Base-by-base conservation (phyloP, 2,797 vertebrate genomes). In the Masticophis lateralis region DNA sequence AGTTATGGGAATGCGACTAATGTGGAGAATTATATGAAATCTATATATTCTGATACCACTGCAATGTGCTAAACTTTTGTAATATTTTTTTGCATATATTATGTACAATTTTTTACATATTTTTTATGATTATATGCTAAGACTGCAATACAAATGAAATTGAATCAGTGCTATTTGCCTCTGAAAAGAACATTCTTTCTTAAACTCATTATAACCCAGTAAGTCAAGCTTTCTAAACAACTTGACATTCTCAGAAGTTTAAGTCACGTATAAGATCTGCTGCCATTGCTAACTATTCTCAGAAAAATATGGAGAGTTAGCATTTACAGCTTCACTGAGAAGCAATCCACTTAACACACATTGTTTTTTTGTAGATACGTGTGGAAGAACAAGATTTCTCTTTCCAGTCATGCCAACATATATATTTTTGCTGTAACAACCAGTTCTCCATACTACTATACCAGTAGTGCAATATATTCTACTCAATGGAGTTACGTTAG, bases 101-200 rank as follows among this genome's bases (percentile, higher is more conserved):
- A 66, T 66, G 14, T n/a, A 20, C 1, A 47, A 10, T 10, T 12
- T 83, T 25, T 63, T 22, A 79, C 16, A 79, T 60, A 60, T 20
- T 53, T n/a, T 91, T 90, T 28, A 10, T 59, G 20, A 87, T 87
- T 25, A 32, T n/a, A 14, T 18, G 69, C 1, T 25, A 37, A 9
- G 66, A 66, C 5, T 83, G 51, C 4, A 47, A n/a, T 25, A 69
- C 22, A 89, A 88, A 47, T 0, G 88, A 74, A 89, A 86, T 89
- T 94, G 96, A 97, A 93, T 97, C 97, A 96, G 1, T 11, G 89
- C 69, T 66, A 2, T 56, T 93, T 93, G 91, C 25, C 51, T 94
- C 90, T 94, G 95, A 95, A 94, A 94, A 94, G 94, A 88, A 95
- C 92, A 2, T 6, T 97, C 96, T 96, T 95, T 96, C 96, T 96